These are phyloP conservation scores for Zaprionus lachaisei DNA, from an alignment of 1,140 invertebrate genomes.

Conservation along the genomic window DNA sequence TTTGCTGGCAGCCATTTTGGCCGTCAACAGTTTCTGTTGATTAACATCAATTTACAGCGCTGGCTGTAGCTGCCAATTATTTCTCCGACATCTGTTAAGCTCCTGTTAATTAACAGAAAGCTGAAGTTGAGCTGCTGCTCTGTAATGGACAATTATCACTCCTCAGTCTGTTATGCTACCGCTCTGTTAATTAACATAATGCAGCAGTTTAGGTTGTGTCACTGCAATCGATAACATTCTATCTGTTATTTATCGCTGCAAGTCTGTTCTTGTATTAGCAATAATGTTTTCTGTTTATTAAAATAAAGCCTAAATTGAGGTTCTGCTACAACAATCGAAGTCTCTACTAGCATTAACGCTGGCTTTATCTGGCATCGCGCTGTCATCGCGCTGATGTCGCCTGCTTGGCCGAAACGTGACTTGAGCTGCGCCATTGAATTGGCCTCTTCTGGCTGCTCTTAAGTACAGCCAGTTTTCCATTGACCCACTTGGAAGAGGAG, in stretches of 20 bases:
- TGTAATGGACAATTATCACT: background rate
- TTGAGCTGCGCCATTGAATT: slow-evolving; percentile 9
- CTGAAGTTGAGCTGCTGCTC: background rate
- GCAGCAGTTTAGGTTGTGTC: too few relatives aligned
- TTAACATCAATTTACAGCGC: background rate
- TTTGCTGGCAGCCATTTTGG: background rate
- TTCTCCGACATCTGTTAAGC: background rate
- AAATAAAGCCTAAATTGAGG: background rate
- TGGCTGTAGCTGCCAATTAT: background rate
- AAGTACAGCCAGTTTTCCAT: slow-evolving; percentile 20
- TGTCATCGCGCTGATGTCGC: background rate
- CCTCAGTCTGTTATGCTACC: too few relatives aligned
- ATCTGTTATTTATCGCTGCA: too few relatives aligned
- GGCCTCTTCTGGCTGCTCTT: slow-evolving; percentile 38
- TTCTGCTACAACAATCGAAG: too few relatives aligned
- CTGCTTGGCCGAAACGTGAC: slow-evolving; percentile 26
- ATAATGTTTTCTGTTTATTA: background rate
- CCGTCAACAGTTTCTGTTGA: background rate
- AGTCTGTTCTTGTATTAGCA: too few relatives aligned
- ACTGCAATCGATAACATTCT: too few relatives aligned
- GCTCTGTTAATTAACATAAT: background rate
- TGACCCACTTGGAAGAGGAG: slow-evolving; percentile 32
- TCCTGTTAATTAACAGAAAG: background rate
- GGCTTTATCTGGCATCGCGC: background rate
- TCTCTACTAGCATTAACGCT: background rate